These are phyloP conservation scores for Nematolebias whitei DNA, from an alignment of 2,113 vertebrate species.

Conservation along the genomic window DNA sequence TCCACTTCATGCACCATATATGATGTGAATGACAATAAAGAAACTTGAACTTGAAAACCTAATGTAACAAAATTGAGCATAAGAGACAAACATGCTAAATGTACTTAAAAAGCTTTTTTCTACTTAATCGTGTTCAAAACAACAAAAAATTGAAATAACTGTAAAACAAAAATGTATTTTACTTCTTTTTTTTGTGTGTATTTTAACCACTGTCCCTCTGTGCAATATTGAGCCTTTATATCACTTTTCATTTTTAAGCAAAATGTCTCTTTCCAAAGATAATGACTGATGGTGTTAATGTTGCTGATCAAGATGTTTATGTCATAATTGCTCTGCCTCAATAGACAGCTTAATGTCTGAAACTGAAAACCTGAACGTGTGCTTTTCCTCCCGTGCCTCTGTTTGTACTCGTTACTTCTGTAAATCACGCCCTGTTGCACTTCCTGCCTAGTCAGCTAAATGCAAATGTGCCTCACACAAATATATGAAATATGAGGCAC, in stretches of 20 bases:
- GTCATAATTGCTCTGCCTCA: background rate
- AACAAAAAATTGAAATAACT: background rate
- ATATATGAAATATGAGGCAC: slow-evolving; percentile 8
- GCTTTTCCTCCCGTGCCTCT: background rate
- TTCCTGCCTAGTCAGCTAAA: slow-evolving; percentile 52
- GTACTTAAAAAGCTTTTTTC: background rate
- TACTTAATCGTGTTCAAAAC: background rate
- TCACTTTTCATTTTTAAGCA: no score
- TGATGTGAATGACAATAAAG: no score
- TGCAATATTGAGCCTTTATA: no score
- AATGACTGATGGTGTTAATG: background rate
- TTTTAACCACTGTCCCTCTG: no score
- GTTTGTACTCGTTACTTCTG: slow-evolving; percentile 9
- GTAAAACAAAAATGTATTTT: background rate
- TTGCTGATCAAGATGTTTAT: background rate
- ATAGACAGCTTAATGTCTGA: background rate
- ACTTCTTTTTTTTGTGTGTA: no score
- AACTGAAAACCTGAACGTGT: background rate
- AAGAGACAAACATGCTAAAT: background rate
- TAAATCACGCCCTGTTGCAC: slow-evolving; percentile 26
- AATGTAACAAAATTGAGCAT: background rate
- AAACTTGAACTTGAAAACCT: no score
- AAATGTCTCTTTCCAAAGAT: background rate
- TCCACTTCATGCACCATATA: no score
- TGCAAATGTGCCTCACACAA: slow-evolving; percentile 13